Percentiles rank a stretch among this genome's conserved stretches.
Evolutionary conservation across 2,888 invertebrate genomes (phyloP).

Genomic region (Xestia rhomboidea): DNA sequence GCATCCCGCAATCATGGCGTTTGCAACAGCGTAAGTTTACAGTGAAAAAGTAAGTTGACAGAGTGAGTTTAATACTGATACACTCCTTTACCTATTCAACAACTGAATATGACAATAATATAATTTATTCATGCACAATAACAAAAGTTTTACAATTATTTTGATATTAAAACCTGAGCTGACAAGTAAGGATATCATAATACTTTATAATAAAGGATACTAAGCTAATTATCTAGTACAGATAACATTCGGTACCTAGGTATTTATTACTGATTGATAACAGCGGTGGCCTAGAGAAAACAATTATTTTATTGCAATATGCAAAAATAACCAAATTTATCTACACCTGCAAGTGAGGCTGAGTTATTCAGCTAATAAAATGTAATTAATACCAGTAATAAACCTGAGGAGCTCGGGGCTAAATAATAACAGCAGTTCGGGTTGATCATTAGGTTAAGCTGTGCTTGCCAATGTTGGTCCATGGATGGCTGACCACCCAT

Average conservation of each 20-base stretch:
- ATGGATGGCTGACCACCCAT: not conserved
- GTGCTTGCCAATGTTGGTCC: not conserved
- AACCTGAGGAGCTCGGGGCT: not conserved
- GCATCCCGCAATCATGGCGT: too few species aligned
- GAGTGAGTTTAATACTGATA: too few species aligned
- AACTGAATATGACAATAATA: too few species aligned
- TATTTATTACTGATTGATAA: slow-evolving; percentile 38
- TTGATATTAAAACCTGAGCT: not conserved
- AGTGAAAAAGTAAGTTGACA: too few species aligned
- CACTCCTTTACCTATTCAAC: too few species aligned
- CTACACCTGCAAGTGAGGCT: not conserved
- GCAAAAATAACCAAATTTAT: slow-evolving; percentile 20
- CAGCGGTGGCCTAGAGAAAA: slow-evolving; percentile 8
- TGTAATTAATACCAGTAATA: not conserved
- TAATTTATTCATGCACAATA: not conserved
- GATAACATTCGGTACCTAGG: slow-evolving; percentile 15
- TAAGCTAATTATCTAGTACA: slow-evolving; percentile 29
- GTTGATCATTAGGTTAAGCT: not conserved
- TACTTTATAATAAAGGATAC: slow-evolving; percentile 28
- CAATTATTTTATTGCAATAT: slow-evolving; percentile 15
- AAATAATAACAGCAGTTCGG: not conserved
- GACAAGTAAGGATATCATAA: slow-evolving; percentile 40
- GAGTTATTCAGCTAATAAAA: not conserved
- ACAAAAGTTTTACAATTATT: not conserved
- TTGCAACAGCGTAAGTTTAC: too few species aligned